Conservation (phyloP, 1,140 invertebrate genomes). For the Sesamia nonagrioides region DNA sequence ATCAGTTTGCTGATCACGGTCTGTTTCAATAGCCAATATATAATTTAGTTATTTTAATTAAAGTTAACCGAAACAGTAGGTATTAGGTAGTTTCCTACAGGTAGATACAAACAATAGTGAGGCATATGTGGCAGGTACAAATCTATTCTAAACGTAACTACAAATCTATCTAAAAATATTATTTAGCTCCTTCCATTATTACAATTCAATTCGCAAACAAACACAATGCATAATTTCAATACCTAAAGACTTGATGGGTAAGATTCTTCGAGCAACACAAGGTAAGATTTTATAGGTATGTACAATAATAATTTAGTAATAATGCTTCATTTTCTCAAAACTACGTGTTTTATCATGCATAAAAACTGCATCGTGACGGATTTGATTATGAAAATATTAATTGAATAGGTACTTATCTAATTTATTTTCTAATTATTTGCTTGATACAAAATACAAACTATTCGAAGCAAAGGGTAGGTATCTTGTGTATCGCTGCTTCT, state of each 20-base stretch:
- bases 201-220: slow-evolving; percentile 3
- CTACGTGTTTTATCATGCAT: not conserved
- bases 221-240: not conserved
- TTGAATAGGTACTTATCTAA: slow-evolving; percentile 25
- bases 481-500: not conserved
- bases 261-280: no score
- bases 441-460: slow-evolving; percentile 41
- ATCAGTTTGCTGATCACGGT: no score
- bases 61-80: not conserved
- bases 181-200: slow-evolving; percentile 20
- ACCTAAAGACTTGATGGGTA: not conserved
- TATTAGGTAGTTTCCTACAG: not conserved
- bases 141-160: slow-evolving; percentile 23
- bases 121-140: slow-evolving; percentile 27
- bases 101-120: slow-evolving; percentile 14
- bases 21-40: no score
- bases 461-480: slow-evolving; percentile 3
- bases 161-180: slow-evolving; percentile 1
- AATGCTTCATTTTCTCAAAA: slow-evolving; percentile 4
- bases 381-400: slow-evolving; percentile 48
- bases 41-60: not conserved
- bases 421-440: slow-evolving; percentile 47
- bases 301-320: not conserved
- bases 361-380: slow-evolving; percentile 41
- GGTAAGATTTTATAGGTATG: not conserved